Conservation (phyloP, 2,888 invertebrate genomes). For the Leucophora obtusa region DNA sequence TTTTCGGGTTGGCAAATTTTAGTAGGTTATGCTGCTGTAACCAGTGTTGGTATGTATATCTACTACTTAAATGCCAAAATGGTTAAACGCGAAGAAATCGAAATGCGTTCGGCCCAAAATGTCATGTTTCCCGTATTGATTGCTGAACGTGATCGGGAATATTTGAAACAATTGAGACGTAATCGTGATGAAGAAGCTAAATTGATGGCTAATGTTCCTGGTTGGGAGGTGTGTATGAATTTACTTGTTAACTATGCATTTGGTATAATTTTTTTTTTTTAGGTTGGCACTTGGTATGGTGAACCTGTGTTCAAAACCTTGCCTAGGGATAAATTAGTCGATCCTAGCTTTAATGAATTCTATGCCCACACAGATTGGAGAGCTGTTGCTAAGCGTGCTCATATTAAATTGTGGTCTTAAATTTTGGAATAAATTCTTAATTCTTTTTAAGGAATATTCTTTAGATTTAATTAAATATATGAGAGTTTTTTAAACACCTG, state of each 20-base stretch:
- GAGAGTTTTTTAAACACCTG: neutral
- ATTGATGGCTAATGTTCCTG: slow-evolving; percentile 93
- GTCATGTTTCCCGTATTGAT: slow-evolving; percentile 87
- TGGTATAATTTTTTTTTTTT: slow-evolving; percentile 11
- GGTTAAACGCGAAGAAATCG: slow-evolving; percentile 82
- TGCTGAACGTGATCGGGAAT: slow-evolving; percentile 92
- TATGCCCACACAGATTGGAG: slow-evolving; percentile 83
- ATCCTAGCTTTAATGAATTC: slow-evolving; percentile 85
- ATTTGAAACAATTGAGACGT: slow-evolving; percentile 86
- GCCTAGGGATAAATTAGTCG: slow-evolving; percentile 82
- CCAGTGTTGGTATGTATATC: slow-evolving; percentile 81
- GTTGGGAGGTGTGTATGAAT: slow-evolving; percentile 84
- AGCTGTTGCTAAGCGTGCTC: slow-evolving; percentile 80
- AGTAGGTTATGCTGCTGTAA: slow-evolving; percentile 82
- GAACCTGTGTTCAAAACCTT: slow-evolving; percentile 88
- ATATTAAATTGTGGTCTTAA: slow-evolving; percentile 81
- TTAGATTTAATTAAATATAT: slow-evolving; percentile 13
- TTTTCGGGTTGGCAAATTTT: slow-evolving; percentile 84
- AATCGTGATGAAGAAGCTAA: slow-evolving; percentile 91
- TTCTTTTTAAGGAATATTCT: neutral
- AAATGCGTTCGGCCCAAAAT: slow-evolving; percentile 87
- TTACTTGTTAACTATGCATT: neutral
- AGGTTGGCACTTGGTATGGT: slow-evolving; percentile 89
- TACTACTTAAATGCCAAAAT: slow-evolving; percentile 81
- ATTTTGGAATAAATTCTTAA: neutral